Conservation (phyloP, 2,888 invertebrate species). For the Metallyticus violacea region DNA sequence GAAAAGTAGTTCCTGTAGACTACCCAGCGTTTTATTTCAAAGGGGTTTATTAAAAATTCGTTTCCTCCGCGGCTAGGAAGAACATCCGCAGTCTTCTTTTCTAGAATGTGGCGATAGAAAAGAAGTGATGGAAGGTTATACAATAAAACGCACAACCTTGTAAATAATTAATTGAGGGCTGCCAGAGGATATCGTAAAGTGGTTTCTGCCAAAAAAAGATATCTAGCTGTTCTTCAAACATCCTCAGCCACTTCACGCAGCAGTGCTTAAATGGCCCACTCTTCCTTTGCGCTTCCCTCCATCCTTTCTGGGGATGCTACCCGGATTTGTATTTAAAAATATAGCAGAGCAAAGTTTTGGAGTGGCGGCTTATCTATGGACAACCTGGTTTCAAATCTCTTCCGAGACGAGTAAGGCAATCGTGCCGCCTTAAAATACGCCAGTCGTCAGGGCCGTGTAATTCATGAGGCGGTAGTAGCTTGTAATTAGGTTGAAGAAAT, state of each 20-base stretch:
- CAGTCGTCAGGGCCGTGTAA: too few relatives aligned
- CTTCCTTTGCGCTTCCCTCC: too few relatives aligned
- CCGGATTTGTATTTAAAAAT: too few relatives aligned
- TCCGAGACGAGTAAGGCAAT: too few relatives aligned
- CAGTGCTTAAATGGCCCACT: background rate
- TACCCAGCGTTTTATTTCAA: background rate
- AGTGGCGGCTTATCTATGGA: too few relatives aligned
- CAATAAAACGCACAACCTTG: background rate
- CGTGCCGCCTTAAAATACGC: too few relatives aligned
- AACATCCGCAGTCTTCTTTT: too few relatives aligned
- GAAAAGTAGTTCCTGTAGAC: background rate
- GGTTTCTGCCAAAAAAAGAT: background rate
- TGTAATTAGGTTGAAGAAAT: too few relatives aligned
- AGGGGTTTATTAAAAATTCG: background rate
- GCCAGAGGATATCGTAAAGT: background rate
- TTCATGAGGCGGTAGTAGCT: too few relatives aligned
- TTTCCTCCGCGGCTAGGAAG: background rate
- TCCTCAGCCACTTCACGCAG: background rate
- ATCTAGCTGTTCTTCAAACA: background rate
- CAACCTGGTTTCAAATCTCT: too few relatives aligned
- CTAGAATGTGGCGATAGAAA: background rate
- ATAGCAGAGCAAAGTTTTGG: too few relatives aligned
- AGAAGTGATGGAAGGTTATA: background rate
- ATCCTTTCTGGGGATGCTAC: too few relatives aligned
- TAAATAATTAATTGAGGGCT: background rate